These are phyloP conservation scores for Trachelus troglodyta DNA, from an alignment of 2,888 invertebrate genomes.

Conservation along the genomic window DNA sequence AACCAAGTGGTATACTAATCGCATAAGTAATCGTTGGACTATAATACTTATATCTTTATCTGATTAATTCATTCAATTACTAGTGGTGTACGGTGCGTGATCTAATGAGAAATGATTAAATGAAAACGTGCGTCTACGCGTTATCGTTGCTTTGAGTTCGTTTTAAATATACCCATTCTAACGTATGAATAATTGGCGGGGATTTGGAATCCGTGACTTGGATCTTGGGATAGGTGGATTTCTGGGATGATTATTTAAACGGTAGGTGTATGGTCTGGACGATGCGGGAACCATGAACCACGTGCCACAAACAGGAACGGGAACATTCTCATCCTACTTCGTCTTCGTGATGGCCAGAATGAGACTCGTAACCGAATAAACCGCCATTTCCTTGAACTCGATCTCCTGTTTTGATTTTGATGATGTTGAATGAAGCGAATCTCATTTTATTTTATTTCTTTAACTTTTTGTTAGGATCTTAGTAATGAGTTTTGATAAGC, in stretches of 20 bases:
- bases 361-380: conserved; percentile 46
- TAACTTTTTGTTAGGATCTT: neutral
- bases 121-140: neutral
- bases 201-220: neutral
- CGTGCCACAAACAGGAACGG: conserved; percentile 44
- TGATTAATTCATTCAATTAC: neutral
- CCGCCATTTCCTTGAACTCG: conserved; percentile 41
- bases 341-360: conserved; percentile 43
- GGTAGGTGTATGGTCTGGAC: conserved; percentile 34
- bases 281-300: conserved; percentile 43
- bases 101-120: neutral
- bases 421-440: conserved; percentile 3
- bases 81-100: neutral
- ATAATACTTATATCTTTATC: neutral
- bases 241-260: conserved; percentile 24
- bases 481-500: neutral
- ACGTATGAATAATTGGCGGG: neutral
- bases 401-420: conserved; percentile 47
- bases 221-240: neutral
- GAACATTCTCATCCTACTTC: conserved; percentile 47
- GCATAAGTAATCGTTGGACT: neutral
- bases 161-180: neutral
- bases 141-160: neutral
- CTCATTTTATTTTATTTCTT: conserved; percentile 1
- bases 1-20: neutral